Base-by-base conservation (phyloP, 2,888 invertebrate genomes). In the Zhengitettix transpicula region DNA sequence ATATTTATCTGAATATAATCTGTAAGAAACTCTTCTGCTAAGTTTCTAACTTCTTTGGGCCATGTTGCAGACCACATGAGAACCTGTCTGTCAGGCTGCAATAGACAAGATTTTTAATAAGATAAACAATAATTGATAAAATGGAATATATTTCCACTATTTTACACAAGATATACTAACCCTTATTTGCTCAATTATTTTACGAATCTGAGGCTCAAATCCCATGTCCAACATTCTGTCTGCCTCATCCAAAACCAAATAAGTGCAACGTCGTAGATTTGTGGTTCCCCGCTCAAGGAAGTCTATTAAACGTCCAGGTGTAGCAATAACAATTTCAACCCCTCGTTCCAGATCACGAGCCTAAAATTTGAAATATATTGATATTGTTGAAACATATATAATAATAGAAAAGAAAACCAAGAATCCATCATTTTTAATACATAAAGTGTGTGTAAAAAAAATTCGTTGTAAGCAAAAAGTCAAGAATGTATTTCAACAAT, bases 11-110 rank as follows among this genome's bases (percentile, higher is more conserved):
- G 97, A 66, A 94, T 86, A 72, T 96, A 96, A 71, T 98, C 90
- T 60, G 86, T 85, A 11, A 99, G 81, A 74, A 98, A 99, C 72
- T 99, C 98, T 69, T 95, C 89, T 0, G 99, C 99, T 62, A 99
- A 75, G 66, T 87, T 86, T 66, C 89, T 84, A 2, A 99, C 98
- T 77, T 99, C 99, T 69, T 94, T 96, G 0, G 99, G 99, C 99
- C 99, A 99, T 0, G 99, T 99, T 0, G 99, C 99, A 52, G 96
- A 96, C 94, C 97, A 99, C 99, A 99, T 99, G 51, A 98, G 79
- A 0, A 92, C 92, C 47, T 61, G 59, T 7, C 61, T 47, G 28
- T 61, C 61, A 14, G 61, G 61, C 61, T 61, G 47, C 9, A 59
- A 42, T n/a, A 56, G 12, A 9, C 14, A 12, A 53, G 17, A 12